Conservation (phyloP, 1,140 invertebrate genomes). For the Nixonia krombeini region DNA sequence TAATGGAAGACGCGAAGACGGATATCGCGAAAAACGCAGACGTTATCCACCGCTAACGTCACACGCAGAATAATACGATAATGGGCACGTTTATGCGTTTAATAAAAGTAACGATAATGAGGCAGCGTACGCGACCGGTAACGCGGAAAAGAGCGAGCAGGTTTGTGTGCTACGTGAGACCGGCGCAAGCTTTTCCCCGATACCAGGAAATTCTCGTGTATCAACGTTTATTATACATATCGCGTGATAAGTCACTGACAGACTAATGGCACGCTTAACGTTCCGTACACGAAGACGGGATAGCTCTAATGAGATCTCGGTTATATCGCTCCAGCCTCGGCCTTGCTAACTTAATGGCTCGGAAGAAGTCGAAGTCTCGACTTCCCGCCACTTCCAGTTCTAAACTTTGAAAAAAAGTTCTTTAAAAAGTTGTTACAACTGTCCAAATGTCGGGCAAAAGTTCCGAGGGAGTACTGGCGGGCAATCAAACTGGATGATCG, state of each 20-base stretch:
- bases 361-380: slow-evolving; percentile 9
- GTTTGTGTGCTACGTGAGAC: not conserved
- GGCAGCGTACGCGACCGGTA: slow-evolving; percentile 16
- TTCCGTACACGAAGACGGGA: slow-evolving; percentile 28
- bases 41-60: not conserved
- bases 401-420: not conserved
- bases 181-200: slow-evolving; percentile 6
- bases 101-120: slow-evolving; percentile 33
- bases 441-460: not conserved
- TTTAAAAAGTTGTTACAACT: too few relatives aligned
- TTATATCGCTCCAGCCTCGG: slow-evolving; percentile 8
- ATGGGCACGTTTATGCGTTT: slow-evolving; percentile 18
- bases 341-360: slow-evolving; percentile 6
- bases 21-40: slow-evolving; percentile 17
- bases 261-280: slow-evolving; percentile 45
- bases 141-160: slow-evolving; percentile 14
- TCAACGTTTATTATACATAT: slow-evolving; percentile 28
- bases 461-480: too few relatives aligned
- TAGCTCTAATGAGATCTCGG: slow-evolving; percentile 38
- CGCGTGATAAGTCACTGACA: slow-evolving; percentile 48
- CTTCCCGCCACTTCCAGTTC: not conserved
- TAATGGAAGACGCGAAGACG: not conserved
- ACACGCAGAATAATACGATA: slow-evolving; percentile 22
- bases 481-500: too few relatives aligned
- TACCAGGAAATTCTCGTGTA: slow-evolving; percentile 18